Evolutionary conservation across 2,113 vertebrate genomes (phyloP).

Genomic region (Hoplias malabaricus): DNA sequence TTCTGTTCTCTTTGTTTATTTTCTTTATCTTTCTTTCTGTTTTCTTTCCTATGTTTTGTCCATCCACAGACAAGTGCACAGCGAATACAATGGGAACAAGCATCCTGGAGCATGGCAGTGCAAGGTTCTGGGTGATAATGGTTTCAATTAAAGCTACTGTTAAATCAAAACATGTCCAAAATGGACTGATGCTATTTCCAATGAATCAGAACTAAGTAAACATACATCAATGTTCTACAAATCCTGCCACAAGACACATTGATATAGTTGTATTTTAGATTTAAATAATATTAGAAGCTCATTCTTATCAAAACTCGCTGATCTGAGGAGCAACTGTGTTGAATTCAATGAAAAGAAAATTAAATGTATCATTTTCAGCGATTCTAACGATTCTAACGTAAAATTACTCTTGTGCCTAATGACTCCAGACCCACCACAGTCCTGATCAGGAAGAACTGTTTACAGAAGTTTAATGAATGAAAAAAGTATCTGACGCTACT

Average conservation of each 20-base stretch:
- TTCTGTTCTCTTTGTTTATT: constrained; percentile 34
- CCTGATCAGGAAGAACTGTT: too few species aligned
- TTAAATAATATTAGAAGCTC: background rate
- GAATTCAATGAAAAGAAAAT: too few species aligned
- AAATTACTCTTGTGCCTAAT: too few species aligned
- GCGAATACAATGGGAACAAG: constrained; percentile 19
- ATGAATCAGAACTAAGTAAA: background rate
- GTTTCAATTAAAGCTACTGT: constrained; percentile 13
- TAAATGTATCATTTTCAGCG: too few species aligned
- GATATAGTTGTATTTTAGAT: background rate
- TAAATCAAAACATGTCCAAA: background rate
- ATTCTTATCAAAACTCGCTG: too few species aligned
- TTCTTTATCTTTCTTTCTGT: background rate
- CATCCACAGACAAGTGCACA: constrained; percentile 12
- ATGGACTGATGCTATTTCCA: background rate
- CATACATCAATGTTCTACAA: background rate
- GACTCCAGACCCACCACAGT: too few species aligned
- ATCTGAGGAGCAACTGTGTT: too few species aligned
- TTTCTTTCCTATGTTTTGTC: background rate
- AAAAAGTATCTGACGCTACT: too few species aligned
- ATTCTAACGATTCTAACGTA: too few species aligned
- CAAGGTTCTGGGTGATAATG: constrained; percentile 11
- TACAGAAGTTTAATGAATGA: too few species aligned
- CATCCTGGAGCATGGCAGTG: background rate
- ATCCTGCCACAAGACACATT: background rate